Conservation (phyloP, 35 echinoderm and acorn worm genomes). For the Nesometra sesokonis region DNA sequence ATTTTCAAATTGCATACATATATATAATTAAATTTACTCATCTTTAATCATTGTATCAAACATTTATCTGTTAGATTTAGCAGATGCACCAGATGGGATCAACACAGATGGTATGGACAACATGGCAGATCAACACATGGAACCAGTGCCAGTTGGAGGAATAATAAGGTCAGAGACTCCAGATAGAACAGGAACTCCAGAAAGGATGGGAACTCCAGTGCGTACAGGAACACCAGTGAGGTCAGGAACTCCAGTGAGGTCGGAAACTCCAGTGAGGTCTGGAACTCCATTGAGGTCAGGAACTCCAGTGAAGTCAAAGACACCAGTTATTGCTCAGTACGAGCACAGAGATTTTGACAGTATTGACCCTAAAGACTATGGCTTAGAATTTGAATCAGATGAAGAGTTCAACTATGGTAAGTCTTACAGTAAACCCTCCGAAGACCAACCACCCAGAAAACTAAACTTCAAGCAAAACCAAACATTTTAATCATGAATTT, state of each 20-base stretch:
- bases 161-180: neutral
- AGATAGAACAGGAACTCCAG: neutral
- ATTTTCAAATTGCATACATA: too few species aligned
- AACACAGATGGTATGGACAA: neutral
- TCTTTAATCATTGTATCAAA: too few species aligned
- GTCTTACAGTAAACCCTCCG: neutral
- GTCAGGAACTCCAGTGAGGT: neutral
- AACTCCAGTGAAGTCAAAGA: neutral
- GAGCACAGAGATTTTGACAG: slow-evolving; percentile 27
- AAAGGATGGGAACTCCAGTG: neutral
- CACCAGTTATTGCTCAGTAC: neutral
- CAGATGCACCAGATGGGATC: neutral
- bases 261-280: neutral
- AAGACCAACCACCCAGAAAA: too few species aligned
- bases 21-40: too few species aligned
- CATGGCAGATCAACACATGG: neutral
- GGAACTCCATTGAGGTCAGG: neutral
- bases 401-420: slow-evolving; percentile 52
- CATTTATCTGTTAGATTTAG: neutral
- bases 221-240: neutral
- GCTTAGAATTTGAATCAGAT: slow-evolving; percentile 35
- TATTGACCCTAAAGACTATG: slow-evolving; percentile 37
- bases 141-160: neutral
- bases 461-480: too few species aligned
- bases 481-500: neutral